Evolutionary conservation across 2,888 invertebrate genomes (phyloP).

Genomic region (Anarsia innoxiella): DNA sequence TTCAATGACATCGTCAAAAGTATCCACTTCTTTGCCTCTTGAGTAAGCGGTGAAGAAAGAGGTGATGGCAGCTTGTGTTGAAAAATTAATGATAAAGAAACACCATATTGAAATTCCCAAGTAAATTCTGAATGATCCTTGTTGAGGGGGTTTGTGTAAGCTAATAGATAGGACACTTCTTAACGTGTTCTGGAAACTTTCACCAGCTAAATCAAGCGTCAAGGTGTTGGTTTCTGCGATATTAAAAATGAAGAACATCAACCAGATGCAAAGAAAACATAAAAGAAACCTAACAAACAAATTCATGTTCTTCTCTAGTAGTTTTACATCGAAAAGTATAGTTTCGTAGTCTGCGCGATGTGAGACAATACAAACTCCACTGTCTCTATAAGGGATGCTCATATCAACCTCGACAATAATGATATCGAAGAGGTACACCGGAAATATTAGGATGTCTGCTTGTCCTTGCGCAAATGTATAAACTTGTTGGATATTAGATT

Average conservation of each 20-base stretch:
- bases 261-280: conserved; percentile 51
- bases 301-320: conserved; percentile 29
- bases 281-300: conserved; percentile 29
- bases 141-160: conserved; percentile 42
- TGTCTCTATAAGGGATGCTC: conserved; percentile 45
- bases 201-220: conserved; percentile 49
- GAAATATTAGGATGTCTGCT: conserved; percentile 46
- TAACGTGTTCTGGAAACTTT: conserved; percentile 51
- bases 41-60: conserved; percentile 59
- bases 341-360: conserved; percentile 54
- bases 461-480: conserved; percentile 45
- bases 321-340: conserved; percentile 41
- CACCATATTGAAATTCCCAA: conserved; percentile 52
- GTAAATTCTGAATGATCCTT: conserved; percentile 46
- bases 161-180: conserved; percentile 45
- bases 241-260: conserved; percentile 43
- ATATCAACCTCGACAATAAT: conserved; percentile 48
- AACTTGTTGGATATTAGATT: conserved; percentile 40
- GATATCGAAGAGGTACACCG: conserved; percentile 55
- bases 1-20: conserved; percentile 56
- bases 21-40: conserved; percentile 58
- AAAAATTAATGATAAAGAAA: conserved; percentile 58
- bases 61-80: conserved; percentile 56
- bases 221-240: conserved; percentile 29
- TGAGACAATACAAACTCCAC: conserved; percentile 56